A percentile compares a stretch with the other conserved stretches of the same genome.
phyloP scores from a whole-genome alignment of 2,888 invertebrate species.

The Xestoiulus laeticollis region DNA sequence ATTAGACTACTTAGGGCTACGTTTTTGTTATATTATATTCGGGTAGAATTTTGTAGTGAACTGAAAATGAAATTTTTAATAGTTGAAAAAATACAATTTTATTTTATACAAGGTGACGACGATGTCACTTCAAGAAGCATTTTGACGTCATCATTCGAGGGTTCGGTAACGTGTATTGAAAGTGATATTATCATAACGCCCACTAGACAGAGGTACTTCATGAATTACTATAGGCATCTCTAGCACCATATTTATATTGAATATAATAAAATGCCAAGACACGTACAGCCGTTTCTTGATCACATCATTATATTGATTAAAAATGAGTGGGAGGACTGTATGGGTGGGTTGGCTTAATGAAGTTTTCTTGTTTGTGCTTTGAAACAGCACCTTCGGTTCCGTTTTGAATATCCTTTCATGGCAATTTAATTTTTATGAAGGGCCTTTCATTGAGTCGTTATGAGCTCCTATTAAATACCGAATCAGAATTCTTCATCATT shows the following conservation, averaged over 20 bases:
- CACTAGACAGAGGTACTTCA: background rate
- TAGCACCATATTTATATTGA: conserved; percentile 30
- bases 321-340: conserved; percentile 8
- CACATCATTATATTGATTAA: conserved; percentile 41
- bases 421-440: conserved; percentile 50
- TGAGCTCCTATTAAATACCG: conserved; percentile 39
- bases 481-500: conserved; percentile 41
- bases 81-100: too few relatives aligned
- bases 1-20: too few relatives aligned
- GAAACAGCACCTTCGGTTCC: conserved; percentile 41
- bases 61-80: too few relatives aligned
- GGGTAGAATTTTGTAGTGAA: too few relatives aligned
- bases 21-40: too few relatives aligned
- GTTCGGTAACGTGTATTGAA: background rate
- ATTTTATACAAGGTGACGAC: too few relatives aligned
- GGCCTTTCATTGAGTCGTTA: conserved; percentile 46
- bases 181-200: background rate
- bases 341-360: conserved; percentile 40
- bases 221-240: background rate
- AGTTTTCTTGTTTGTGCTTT: conserved; percentile 48
- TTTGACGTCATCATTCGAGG: background rate
- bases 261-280: conserved; percentile 35
- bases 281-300: conserved; percentile 38
- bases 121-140: background rate
- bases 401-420: conserved; percentile 47